Evolutionary conservation across 2,797 vertebrate species (phyloP).

Genomic region (Xenopus petersii): DNA sequence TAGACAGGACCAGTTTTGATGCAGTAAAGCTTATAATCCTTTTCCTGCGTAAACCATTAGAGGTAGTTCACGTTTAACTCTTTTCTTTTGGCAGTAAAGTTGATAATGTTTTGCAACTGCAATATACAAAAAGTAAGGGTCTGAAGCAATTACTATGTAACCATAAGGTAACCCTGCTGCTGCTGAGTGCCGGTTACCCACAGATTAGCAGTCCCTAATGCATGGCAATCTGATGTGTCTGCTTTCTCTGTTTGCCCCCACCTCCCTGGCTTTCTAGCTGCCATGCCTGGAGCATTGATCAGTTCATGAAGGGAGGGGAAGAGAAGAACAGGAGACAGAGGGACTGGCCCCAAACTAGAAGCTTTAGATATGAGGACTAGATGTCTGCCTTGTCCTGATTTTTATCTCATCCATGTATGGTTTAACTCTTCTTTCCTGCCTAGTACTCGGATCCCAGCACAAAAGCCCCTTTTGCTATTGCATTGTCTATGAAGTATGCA

Average conservation of each 20-base stretch:
- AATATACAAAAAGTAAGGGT: background rate
- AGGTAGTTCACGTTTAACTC: background rate
- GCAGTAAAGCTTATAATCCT: slow-evolving; percentile 16
- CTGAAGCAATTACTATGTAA: slow-evolving; percentile 6
- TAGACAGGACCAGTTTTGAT: slow-evolving; percentile 20
- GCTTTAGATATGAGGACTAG: slow-evolving; percentile 60
- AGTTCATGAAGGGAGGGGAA: slow-evolving; percentile 49
- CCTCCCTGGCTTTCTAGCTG: background rate
- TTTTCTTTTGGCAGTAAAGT: too few species aligned
- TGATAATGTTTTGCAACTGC: too few species aligned
- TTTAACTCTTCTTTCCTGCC: slow-evolving; percentile 37
- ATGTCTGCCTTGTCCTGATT: slow-evolving; percentile 58
- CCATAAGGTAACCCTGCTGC: slow-evolving; percentile 53
- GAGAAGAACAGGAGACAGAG: slow-evolving; percentile 55
- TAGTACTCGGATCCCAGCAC: slow-evolving; percentile 26
- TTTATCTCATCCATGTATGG: slow-evolving; percentile 56
- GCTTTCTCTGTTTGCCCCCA: background rate
- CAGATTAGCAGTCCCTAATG: slow-evolving; percentile 45
- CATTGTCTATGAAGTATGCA: too few species aligned
- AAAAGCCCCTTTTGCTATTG: background rate
- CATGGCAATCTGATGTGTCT: slow-evolving; percentile 42
- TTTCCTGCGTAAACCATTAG: background rate
- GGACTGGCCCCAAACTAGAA: slow-evolving; percentile 50
- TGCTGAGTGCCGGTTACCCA: slow-evolving; percentile 54
- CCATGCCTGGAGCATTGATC: slow-evolving; percentile 48